Conservation (phyloP, 2,797 vertebrate species). For the Crocodylus rhombifer region DNA sequence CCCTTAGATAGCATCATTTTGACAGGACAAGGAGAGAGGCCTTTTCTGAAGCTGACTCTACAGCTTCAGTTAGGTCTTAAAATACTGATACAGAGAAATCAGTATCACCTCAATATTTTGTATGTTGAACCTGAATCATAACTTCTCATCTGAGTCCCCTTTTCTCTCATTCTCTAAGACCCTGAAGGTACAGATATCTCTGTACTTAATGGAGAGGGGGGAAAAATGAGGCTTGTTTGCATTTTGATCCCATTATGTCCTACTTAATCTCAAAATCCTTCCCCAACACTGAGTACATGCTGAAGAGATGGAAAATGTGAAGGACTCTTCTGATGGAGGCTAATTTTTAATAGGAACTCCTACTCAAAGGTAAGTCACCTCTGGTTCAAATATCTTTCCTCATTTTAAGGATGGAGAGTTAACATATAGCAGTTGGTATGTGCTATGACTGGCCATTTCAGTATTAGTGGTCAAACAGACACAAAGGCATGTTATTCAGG, state of each 20-base stretch:
- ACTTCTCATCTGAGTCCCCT: not conserved
- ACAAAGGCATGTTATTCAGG: not conserved
- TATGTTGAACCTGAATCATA: not conserved
- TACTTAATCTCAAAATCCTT: not conserved
- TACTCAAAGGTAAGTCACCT: not conserved
- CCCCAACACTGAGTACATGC: not conserved
- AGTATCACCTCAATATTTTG: not conserved
- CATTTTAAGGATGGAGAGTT: not conserved
- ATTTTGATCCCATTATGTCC: accelerated
- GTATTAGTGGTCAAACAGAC: not conserved
- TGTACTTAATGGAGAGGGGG: not conserved
- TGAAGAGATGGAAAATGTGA: not conserved
- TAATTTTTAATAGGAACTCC: not conserved
- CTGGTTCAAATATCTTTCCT: not conserved
- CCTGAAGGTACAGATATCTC: accelerated
- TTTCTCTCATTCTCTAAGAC: not conserved
- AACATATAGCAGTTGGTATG: not conserved
- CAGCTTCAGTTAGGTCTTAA: not conserved
- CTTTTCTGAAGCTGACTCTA: too few relatives aligned
- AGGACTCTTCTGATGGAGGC: not conserved
- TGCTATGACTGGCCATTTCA: not conserved
- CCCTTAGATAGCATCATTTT: not conserved
- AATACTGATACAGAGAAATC: not conserved
- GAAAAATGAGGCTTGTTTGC: too few relatives aligned
- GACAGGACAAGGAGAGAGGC: not conserved